Evolutionary conservation across 1,140 invertebrate genomes (phyloP), one percentile per base, ranked within the genome.

Genomic region (Sarcophaga peregrina): DNA sequence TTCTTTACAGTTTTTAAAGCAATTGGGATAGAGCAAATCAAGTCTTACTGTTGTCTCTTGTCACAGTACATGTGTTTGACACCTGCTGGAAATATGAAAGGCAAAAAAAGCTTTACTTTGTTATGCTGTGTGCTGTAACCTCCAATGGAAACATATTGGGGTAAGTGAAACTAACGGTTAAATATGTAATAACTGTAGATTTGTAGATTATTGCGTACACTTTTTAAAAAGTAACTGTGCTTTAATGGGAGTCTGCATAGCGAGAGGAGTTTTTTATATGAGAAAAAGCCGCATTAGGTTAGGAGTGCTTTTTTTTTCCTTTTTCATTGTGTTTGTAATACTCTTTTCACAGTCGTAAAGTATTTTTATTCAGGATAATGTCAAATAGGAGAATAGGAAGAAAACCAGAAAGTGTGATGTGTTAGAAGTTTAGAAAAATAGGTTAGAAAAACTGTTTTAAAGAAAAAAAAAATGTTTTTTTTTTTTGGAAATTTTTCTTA

Each of bases 261-360:
- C 9, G 20, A 20, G 17, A 68, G 20, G 62, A 25, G 62, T 68
- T 68, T 20, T n/a, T 68, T 68, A 4, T 37, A 37, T 37, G 25
- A 37, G 25, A 37, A 68, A 68, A 68, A 68, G 62, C 62, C 62
- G 62, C 62, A 17, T 68, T 68, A 68, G 62, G 62, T 68, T 68
- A 68, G 62, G 62, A 68, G 62, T 68, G 62, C 20, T 17, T 20
- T 25, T 20, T 25, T n/a, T n/a, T n/a, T n/a, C n/a, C n/a, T n/a
- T n/a, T 62, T n/a, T 62, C 8, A n/a, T 62, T 13, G 17, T 8
- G 58, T 37, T 37, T 37, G 1, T 4, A 4, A 2, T 37, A 62
- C 8, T 62, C 8, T 62, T n/a, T n/a, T 17, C 17, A n/a, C 15
- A 62, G n/a, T 8, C 62, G 20, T 0, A n/a, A 8, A 68, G 62